Percentiles rank a stretch among this genome's conserved stretches.
Evolutionary conservation across 2,113 vertebrate species (phyloP).

Genomic region (Oncorhynchus mykiss): DNA sequence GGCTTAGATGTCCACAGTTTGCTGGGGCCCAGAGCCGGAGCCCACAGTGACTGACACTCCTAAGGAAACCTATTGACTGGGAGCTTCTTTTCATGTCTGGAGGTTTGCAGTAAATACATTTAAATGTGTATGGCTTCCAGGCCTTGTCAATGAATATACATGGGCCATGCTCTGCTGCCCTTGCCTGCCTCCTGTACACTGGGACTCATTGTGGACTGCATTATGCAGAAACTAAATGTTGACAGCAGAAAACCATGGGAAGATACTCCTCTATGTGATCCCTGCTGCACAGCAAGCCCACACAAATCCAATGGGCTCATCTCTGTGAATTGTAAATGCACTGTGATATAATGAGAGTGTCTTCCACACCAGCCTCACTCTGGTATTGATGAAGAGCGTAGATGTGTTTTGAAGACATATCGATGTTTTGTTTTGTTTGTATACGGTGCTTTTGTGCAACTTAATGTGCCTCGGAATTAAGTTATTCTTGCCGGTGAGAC

Average conservation of each 20-base stretch:
- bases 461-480: conserved; percentile 44
- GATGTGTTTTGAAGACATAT: conserved; percentile 26
- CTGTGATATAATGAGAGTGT: conserved; percentile 43
- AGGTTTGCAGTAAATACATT: neutral
- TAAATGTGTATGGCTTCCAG: conserved; percentile 19
- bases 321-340: conserved; percentile 27
- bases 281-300: neutral
- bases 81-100: conserved; percentile 6
- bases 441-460: conserved; percentile 42
- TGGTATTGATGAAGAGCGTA: conserved; percentile 23
- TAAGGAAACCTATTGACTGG: conserved; percentile 16
- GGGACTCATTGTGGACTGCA: conserved; percentile 29
- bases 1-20: conserved; percentile 4
- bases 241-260: conserved; percentile 11
- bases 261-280: neutral
- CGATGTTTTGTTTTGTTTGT: conserved; percentile 47
- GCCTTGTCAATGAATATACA: conserved; percentile 33
- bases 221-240: conserved; percentile 33
- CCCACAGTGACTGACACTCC: conserved; percentile 20
- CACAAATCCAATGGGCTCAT: neutral
- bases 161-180: conserved; percentile 24
- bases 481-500: conserved; percentile 37
- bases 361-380: conserved; percentile 22
- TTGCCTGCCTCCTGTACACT: conserved; percentile 4
- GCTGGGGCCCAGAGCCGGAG: neutral